Evolutionary conservation across 2,113 vertebrate genomes (phyloP).

Genomic region (Mesembrinibis cayennensis): DNA sequence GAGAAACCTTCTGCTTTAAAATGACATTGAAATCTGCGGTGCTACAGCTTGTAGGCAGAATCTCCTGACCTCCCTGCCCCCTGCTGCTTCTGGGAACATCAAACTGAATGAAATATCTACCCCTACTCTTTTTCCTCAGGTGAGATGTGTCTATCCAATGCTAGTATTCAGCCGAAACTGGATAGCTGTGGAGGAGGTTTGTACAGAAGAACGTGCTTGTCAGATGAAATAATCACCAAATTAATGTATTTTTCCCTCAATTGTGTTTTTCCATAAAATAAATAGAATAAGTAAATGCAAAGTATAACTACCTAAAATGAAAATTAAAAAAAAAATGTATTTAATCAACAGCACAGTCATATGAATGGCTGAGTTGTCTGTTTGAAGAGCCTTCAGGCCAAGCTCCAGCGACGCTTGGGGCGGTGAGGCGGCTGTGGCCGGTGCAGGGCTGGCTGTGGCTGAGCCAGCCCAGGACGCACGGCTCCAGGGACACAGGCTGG

Average conservation of each 20-base stretch:
- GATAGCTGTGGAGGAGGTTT: neutral
- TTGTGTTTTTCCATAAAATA: neutral
- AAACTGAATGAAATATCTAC: neutral
- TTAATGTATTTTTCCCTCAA: neutral
- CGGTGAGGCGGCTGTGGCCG: rapidly evolving
- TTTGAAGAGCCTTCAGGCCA: neutral
- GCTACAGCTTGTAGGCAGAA: neutral
- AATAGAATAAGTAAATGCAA: neutral
- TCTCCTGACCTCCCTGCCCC: neutral
- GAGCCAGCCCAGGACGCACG: neutral
- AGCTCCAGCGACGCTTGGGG: rapidly evolving
- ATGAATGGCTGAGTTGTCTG: rapidly evolving
- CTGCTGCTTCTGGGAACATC: neutral
- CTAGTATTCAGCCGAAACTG: neutral
- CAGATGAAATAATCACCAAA: neutral
- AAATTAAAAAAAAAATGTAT: neutral
- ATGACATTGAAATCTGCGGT: neutral
- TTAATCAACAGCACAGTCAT: neutral
- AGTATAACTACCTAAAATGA: neutral
- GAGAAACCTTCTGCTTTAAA: neutral
- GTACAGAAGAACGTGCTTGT: neutral
- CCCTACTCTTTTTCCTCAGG: neutral
- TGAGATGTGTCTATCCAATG: rapidly evolving
- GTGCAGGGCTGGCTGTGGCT: rapidly evolving
- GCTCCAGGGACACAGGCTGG: neutral